A percentile compares a stretch with the other conserved stretches of the same genome.
Evolutionary conservation across 2,888 invertebrate species (phyloP).

Genomic region (Eilema caniola): DNA sequence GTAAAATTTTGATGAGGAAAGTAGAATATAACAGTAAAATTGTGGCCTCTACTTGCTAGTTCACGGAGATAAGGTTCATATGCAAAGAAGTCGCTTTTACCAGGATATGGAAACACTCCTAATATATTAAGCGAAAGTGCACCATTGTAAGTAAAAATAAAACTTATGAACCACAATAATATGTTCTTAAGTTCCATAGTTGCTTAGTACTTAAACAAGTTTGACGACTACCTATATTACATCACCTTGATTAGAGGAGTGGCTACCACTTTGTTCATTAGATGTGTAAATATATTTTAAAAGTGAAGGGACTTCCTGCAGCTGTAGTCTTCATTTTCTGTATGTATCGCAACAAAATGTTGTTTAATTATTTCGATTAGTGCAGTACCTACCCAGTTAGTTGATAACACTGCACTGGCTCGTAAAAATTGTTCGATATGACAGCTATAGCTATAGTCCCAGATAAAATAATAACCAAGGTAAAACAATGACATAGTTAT

Average conservation of each 20-base stretch:
- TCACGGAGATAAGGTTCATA: conserved; percentile 87
- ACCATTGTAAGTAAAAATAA: conserved; percentile 33
- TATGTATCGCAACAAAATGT: not conserved
- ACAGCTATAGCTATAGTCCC: too few relatives aligned
- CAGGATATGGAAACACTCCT: conserved; percentile 88
- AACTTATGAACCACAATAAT: conserved; percentile 27
- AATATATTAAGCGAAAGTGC: conserved; percentile 82
- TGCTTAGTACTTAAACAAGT: not conserved
- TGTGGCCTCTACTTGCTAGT: conserved; percentile 88
- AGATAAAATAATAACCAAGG: too few relatives aligned
- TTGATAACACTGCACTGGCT: too few relatives aligned
- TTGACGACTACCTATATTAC: not conserved
- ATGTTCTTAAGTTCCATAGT: conserved; percentile 32
- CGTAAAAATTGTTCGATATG: too few relatives aligned
- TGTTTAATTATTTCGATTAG: too few relatives aligned
- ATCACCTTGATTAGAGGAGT: not conserved
- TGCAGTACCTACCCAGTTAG: too few relatives aligned
- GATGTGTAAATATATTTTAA: not conserved
- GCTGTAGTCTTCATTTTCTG: not conserved
- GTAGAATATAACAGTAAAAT: conserved; percentile 89
- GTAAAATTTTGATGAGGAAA: conserved; percentile 81
- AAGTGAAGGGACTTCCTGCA: too few relatives aligned
- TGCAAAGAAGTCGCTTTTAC: conserved; percentile 90
- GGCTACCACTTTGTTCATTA: not conserved
- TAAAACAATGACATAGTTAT: too few relatives aligned